Base-by-base conservation (phyloP, 1,140 invertebrate genomes). In the Tetramorium simillimum region DNA sequence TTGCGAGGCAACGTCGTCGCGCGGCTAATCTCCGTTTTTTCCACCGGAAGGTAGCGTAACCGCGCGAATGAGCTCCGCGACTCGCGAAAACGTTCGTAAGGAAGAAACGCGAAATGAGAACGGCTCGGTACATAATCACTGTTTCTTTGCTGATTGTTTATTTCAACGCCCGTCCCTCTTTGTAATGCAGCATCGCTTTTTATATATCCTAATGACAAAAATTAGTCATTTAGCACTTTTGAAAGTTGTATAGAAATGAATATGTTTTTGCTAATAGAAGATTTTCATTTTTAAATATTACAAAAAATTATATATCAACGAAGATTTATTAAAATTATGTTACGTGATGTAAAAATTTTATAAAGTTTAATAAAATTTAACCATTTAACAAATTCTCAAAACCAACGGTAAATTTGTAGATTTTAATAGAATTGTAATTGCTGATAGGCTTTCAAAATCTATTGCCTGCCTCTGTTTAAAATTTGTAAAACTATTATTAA, bases 1-100 rank as follows among this genome's bases (percentile, higher is more conserved):
- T 94, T 93, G 89, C 91, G 94, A 91, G 89, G 89, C 90, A 87
- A 84, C 80, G 80, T 92, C 91, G 86, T 63, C 87, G 85, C 88
- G 65, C 85, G 62, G 78, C 67, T 91, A 89, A 89, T 91, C 88
- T 91, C 88, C 87, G 70, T 85, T 77, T 90, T 91, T 88, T 89
- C 84, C 80, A 65, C 65, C 89, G 78, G 84, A 72, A 73, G 80
- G 60, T 70, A 89, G 73, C 58, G 73, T 63, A 62, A 85, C 62
- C 65, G 51, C 77, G 86, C 70, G 75, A 84, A 75, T 46, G 58
- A 90, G 51, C 77, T 80, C 10, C 28, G 28, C n/a, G 24, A 65
- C 7, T 49, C 28, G 40, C 67, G 86, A 63, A 65, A 84, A 75
- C 40, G 18, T 75, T 73, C 24, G 80, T 18, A 14, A 40, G 21